These are phyloP conservation scores for Melitaea cinxia DNA, from an alignment of 1,140 invertebrate species.

Conservation along the genomic window DNA sequence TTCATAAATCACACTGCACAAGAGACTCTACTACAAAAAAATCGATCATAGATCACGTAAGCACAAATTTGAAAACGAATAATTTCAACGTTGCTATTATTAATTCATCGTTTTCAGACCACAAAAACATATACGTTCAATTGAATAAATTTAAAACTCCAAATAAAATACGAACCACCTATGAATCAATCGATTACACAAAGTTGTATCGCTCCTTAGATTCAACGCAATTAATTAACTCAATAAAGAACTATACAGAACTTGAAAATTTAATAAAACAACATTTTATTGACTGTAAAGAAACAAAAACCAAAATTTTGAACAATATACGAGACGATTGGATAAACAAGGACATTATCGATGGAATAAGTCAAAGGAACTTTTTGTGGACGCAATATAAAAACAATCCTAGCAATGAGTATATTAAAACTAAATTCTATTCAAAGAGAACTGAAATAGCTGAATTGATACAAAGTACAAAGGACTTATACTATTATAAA, in stretches of 20 bases:
- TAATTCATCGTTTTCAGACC: slow-evolving; percentile 7
- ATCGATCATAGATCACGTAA: slow-evolving; percentile 3
- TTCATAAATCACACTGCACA: slow-evolving; percentile 6
- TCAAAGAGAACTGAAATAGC: neutral
- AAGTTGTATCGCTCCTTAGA: neutral
- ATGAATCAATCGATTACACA: slow-evolving; percentile 10
- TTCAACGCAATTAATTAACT: neutral
- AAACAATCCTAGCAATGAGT: neutral
- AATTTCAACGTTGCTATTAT: slow-evolving; percentile 11
- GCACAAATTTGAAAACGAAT: slow-evolving; percentile 11
- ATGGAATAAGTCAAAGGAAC: slow-evolving; percentile 10
- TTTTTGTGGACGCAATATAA: slow-evolving; percentile 11
- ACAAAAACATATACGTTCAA: slow-evolving; percentile 17
- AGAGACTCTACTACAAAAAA: neutral
- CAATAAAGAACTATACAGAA: neutral
- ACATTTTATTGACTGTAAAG: slow-evolving; percentile 2
- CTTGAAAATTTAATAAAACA: slow-evolving; percentile 4
- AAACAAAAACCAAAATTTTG: neutral
- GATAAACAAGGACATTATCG: slow-evolving; percentile 15
- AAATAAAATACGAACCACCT: neutral
- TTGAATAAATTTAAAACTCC: neutral
- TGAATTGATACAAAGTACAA: slow-evolving; percentile 10
- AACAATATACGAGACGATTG: slow-evolving; percentile 13
- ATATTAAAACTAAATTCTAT: neutral
- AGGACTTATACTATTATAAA: slow-evolving; percentile 18